Conservation (phyloP, 1,140 invertebrate species). For the Drosophila fuyamai region DNA sequence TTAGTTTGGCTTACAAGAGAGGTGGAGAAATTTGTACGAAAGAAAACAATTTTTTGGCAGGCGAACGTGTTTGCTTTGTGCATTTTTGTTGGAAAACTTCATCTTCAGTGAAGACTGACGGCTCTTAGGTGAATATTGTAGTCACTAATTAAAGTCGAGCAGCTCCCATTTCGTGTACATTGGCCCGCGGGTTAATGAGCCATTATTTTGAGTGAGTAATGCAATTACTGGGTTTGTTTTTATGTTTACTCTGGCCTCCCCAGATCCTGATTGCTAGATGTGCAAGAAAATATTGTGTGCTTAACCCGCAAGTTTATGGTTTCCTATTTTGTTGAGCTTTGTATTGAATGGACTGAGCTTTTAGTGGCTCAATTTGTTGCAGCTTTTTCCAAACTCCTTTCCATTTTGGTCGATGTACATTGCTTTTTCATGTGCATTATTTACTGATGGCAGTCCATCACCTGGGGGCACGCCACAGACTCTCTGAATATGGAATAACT, state of each 20-base stretch:
- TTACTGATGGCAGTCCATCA: constrained; percentile 42
- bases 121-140: constrained; percentile 7
- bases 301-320: constrained; percentile 28
- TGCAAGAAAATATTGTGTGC: constrained; percentile 16
- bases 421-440: constrained; percentile 29
- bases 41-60: constrained; percentile 6
- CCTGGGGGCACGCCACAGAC: constrained; percentile 18
- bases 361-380: constrained; percentile 35
- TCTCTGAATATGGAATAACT: constrained; percentile 42
- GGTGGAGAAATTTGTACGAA: constrained; percentile 1
- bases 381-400: constrained; percentile 9
- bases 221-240: constrained; percentile 51
- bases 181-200: constrained; percentile 39
- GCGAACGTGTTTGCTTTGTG: background rate
- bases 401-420: constrained; percentile 3
- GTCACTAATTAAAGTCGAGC: constrained; percentile 31
- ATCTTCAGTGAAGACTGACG: constrained; percentile 3
- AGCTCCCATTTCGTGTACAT: constrained; percentile 14
- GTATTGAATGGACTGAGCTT: constrained; percentile 24
- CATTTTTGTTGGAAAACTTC: background rate
- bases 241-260: constrained; percentile 7
- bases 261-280: constrained; percentile 10
- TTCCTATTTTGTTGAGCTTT: constrained; percentile 9
- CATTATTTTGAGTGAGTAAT: constrained; percentile 66
- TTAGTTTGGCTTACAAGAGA: background rate